Base-by-base conservation (phyloP, 2,888 invertebrate species). In the Cataglyphis livida region DNA sequence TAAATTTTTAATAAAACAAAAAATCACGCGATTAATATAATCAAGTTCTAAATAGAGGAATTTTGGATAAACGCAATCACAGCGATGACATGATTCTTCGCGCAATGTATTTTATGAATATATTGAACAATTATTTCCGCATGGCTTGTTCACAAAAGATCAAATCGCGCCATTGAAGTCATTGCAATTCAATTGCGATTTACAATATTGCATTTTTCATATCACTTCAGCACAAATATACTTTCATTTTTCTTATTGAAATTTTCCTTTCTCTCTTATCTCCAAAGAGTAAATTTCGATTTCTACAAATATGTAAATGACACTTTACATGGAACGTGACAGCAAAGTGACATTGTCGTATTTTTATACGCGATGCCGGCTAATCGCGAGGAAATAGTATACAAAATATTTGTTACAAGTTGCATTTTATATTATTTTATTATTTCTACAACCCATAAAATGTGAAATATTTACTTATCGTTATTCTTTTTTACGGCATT, bases 121-220 rank as follows among this genome's bases (percentile, higher is more conserved):
- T 44, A 44, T 62, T 9, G 28, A 15, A 74, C 12, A 44, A 68
- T 32, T 51, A 74, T 74, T 73, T 73, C 4, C 21, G 7, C 35
- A 44, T 28, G 12, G 44, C 32, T 44, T 74, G 28, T 74, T n/a
- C 9, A 21, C 1, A n/a, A 28, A 44, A 32, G 6, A 41, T 71
- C 25, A 71, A 73, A 73, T 73, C 32, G 41, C 7, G 9, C 2
- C 12, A 41, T 41, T 28, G 15, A 41, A 44, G 4, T 41, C 4
- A 59, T 57, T 12, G n/a, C 15, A 32, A 61, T 28, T 73, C 4
- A 32, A 15, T 41, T 41, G 4, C 21, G 10, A 74, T 74, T 74
- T 65, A 65, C 6, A 5, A 32, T 44, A 71, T 54, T 61, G 7
- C 18, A 74, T 64, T 28, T 64, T 18, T 64, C 21, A 0, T 32